Evolutionary conservation across 2,113 vertebrate species (phyloP).

Genomic region (Butorides virescens): DNA sequence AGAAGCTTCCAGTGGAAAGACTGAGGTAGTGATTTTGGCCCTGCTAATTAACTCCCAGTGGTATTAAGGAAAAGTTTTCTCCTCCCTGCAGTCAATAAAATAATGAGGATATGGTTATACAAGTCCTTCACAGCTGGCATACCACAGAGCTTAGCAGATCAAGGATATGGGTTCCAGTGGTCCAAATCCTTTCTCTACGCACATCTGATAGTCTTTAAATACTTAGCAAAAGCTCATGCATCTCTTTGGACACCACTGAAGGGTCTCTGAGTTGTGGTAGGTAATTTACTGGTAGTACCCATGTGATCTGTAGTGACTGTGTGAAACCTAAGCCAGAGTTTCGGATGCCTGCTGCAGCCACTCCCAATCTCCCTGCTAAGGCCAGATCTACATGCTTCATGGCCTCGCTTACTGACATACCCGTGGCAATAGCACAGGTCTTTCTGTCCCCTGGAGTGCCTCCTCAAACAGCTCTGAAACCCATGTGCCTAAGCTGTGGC

Average conservation of each 20-base stretch:
- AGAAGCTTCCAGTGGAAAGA: not conserved
- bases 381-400: rapidly evolving
- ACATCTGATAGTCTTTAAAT: not conserved
- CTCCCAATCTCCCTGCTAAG: not conserved
- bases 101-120: not conserved
- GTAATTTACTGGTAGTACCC: not conserved
- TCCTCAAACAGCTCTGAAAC: not conserved
- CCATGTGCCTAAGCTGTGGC: not conserved
- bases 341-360: not conserved
- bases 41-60: not conserved
- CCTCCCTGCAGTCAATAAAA: not conserved
- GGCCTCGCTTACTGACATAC: not conserved
- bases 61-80: not conserved
- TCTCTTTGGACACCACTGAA: not conserved
- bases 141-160: not conserved
- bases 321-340: not conserved
- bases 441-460: not conserved
- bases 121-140: not conserved
- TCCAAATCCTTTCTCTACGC: not conserved
- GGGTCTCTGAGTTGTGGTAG: not conserved
- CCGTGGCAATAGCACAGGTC: no score
- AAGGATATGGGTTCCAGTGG: not conserved
- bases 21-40: not conserved
- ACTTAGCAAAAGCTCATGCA: not conserved
- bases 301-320: not conserved